Conservation (phyloP, 1,140 invertebrate genomes). For the Drosophila bipectinata region DNA sequence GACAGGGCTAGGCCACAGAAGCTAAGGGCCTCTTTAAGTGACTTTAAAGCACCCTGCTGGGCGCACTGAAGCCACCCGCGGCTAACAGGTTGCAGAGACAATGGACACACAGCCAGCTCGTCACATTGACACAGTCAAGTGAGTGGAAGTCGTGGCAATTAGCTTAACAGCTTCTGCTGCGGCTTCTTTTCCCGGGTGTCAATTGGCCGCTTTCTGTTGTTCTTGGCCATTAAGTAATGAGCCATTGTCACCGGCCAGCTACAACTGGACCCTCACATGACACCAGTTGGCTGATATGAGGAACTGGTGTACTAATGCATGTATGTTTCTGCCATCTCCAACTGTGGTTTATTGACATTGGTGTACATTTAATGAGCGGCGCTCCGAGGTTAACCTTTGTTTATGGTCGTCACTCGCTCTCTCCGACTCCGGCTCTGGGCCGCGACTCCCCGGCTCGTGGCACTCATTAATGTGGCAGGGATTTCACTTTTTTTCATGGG, state of each 20-base stretch:
- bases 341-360: slow-evolving; percentile 72
- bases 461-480: slow-evolving; percentile 15
- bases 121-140: slow-evolving; percentile 73
- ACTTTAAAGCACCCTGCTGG: slow-evolving; percentile 77
- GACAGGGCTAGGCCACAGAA: not conserved
- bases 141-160: slow-evolving; percentile 72
- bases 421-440: slow-evolving; percentile 31
- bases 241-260: slow-evolving; percentile 60
- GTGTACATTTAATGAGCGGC: slow-evolving; percentile 70
- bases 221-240: slow-evolving; percentile 76
- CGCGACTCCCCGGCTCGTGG: slow-evolving; percentile 25
- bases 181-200: slow-evolving; percentile 52
- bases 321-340: slow-evolving; percentile 29
- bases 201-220: slow-evolving; percentile 57
- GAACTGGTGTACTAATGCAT: slow-evolving; percentile 18
- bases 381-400: slow-evolving; percentile 50
- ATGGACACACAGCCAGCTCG: slow-evolving; percentile 31
- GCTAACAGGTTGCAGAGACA: slow-evolving; percentile 63
- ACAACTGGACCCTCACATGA: slow-evolving; percentile 15
- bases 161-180: slow-evolving; percentile 76
- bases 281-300: slow-evolving; percentile 3
- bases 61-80: slow-evolving; percentile 27
- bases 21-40: slow-evolving; percentile 28
- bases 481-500: slow-evolving; percentile 61
- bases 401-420: slow-evolving; percentile 40